Base-by-base conservation (phyloP, 2,888 invertebrate species). In the Coelinius sp. region DNA sequence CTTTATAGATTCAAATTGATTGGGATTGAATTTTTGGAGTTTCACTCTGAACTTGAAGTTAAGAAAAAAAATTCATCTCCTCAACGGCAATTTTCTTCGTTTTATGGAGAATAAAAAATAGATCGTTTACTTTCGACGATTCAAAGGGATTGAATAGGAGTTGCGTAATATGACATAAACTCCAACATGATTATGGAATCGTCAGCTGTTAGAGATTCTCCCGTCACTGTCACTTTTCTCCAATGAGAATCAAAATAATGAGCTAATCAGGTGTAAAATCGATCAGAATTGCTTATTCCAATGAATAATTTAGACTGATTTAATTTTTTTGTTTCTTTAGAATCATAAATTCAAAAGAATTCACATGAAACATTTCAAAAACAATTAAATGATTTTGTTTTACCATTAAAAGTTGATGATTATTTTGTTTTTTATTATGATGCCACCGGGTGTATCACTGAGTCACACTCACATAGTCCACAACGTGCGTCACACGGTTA, bases 391-490 rank as follows among this genome's bases (percentile, higher is more conserved):
- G 12, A 49, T 49, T 49, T 31, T 20, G 2, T 3, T 49, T 49
- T 49, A 49, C 46, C 46, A 49, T 20, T 49, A 49, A 20, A 46
- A 17, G n/a, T 14, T 44, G 46, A 49, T 49, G 46, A 49, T 49
- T 5, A 5, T 41, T 12, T 14, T 14, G 17, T 8, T 14, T 14
- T 49, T 2, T 49, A 49, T 49, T 49, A 49, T 49, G 46, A 8
- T 20, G 46, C 10, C 46, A 17, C 44, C 22, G 17, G 46, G 46
- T 49, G 7, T 14, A 20, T 20, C 6, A 20, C 20, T 14, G 7
- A 20, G 20, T 49, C 17, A 8, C 17, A 14, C 46, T 49, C 46
- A 49, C 4, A 20, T 49, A 49, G 2, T 49, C 41, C n/a, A 41
- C 22, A 41, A 12, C n/a, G 22, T n/a, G 63, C 14, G 20, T 63